These are phyloP conservation scores for Bradysia coprophila DNA, from an alignment of 1,140 invertebrate genomes.

Conservation along the genomic window DNA sequence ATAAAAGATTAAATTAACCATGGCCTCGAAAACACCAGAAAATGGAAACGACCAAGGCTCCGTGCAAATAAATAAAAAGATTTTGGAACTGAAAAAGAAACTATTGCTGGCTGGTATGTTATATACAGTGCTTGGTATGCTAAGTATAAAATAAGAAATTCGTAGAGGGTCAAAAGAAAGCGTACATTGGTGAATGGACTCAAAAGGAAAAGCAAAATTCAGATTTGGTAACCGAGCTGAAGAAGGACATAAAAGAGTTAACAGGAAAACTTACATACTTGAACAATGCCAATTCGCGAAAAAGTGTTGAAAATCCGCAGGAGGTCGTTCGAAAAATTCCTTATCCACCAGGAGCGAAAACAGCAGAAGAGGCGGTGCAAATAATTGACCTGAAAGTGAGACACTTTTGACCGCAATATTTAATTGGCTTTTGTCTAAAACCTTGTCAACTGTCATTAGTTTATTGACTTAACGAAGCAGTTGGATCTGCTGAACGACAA, in stretches of 20 bases:
- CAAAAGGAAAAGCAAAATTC: slow-evolving; percentile 47
- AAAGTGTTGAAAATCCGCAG: slow-evolving; percentile 10
- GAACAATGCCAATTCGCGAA: slow-evolving; percentile 16
- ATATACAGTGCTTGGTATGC: not conserved
- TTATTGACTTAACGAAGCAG: slow-evolving; percentile 48
- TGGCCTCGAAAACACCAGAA: too few relatives aligned
- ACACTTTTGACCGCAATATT: not conserved
- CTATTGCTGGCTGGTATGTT: slow-evolving; percentile 53
- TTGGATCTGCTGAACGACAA: slow-evolving; percentile 52
- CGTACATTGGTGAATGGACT: slow-evolving; percentile 59
- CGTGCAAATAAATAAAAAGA: slow-evolving; percentile 57
- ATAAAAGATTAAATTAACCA: too few relatives aligned
- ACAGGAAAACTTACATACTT: slow-evolving; percentile 31
- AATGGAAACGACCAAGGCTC: too few relatives aligned
- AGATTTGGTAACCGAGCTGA: slow-evolving; percentile 47
- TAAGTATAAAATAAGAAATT: not conserved
- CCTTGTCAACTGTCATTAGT: not conserved
- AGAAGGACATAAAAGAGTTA: slow-evolving; percentile 48
- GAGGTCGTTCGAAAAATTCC: slow-evolving; percentile 14
- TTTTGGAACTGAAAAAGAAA: slow-evolving; percentile 62
- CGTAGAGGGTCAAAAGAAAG: slow-evolving; percentile 64
- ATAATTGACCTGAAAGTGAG: slow-evolving; percentile 47
- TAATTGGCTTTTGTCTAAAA: not conserved
- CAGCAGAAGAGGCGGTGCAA: slow-evolving; percentile 32
- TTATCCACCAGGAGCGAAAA: slow-evolving; percentile 26